These are phyloP conservation scores for Fissipunctia ypsillon DNA, from an alignment of 2,888 invertebrate species.

Conservation along the genomic window DNA sequence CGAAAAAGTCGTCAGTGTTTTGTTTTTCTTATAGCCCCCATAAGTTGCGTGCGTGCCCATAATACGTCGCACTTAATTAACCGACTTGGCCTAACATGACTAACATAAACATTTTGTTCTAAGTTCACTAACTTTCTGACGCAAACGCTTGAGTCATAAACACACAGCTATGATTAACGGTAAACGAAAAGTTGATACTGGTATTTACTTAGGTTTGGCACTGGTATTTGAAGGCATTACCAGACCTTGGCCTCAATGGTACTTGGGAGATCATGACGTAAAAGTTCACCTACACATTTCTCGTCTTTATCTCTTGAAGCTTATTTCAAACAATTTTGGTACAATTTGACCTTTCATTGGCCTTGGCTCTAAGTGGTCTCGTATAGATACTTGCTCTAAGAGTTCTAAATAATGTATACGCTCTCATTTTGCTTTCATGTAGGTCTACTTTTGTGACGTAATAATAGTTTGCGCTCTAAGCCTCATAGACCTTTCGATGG, in stretches of 20 bases:
- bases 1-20: slow-evolving; percentile 63
- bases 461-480: slow-evolving; percentile 28
- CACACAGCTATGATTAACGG: slow-evolving; percentile 66
- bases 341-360: slow-evolving; percentile 55
- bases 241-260: neutral
- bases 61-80: slow-evolving; percentile 82
- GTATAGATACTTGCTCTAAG: slow-evolving; percentile 26
- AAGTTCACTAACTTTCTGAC: slow-evolving; percentile 80
- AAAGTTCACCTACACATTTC: slow-evolving; percentile 30
- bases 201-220: slow-evolving; percentile 50
- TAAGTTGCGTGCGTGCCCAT: slow-evolving; percentile 82
- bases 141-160: slow-evolving; percentile 58
- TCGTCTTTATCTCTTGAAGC: slow-evolving; percentile 38
- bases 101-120: slow-evolving; percentile 78
- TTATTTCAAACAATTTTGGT: slow-evolving; percentile 38
- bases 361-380: slow-evolving; percentile 50
- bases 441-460: slow-evolving; percentile 24
- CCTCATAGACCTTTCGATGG: slow-evolving; percentile 10
- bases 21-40: slow-evolving; percentile 76
- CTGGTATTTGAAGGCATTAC: slow-evolving; percentile 50
- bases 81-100: slow-evolving; percentile 80
- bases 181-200: slow-evolving; percentile 67
- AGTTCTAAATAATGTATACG: slow-evolving; percentile 44
- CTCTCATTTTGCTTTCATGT: slow-evolving; percentile 38
- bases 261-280: slow-evolving; percentile 35